Percentiles rank a stretch among this genome's conserved stretches.
phyloP scores from a whole-genome alignment of 2,888 invertebrate species.

The Aphodius granarius region DNA sequence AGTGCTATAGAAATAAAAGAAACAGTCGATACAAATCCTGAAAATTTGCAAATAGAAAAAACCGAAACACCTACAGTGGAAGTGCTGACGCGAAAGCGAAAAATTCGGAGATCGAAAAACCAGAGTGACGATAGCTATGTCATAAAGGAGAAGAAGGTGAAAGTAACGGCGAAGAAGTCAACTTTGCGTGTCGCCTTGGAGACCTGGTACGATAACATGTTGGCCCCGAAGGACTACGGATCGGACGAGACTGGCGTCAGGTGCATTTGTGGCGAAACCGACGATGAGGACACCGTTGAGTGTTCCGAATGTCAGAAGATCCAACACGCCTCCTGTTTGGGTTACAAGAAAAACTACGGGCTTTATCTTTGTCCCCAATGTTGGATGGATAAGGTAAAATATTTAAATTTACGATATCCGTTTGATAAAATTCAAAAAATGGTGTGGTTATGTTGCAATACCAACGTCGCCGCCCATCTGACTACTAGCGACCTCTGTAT shows the following conservation, averaged over 20 bases:
- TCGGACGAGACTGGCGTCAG: slow-evolving; percentile 35
- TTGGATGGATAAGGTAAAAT: slow-evolving; percentile 54
- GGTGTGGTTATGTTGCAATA: no score
- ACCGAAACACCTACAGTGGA: slow-evolving; percentile 22
- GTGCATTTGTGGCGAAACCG: slow-evolving; percentile 54
- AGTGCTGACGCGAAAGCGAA: slow-evolving; percentile 29
- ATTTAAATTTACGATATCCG: background rate
- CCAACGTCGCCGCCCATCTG: no score
- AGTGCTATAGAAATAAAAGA: no score
- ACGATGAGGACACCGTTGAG: slow-evolving; percentile 42
- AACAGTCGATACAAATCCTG: no score
- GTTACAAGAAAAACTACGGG: slow-evolving; percentile 48
- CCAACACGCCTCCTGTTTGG: slow-evolving; percentile 69
- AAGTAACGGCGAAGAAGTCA: slow-evolving; percentile 37
- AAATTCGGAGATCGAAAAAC: slow-evolving; percentile 3
- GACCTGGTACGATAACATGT: slow-evolving; percentile 44
- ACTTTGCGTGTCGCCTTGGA: slow-evolving; percentile 39
- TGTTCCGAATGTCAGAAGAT: slow-evolving; percentile 61
- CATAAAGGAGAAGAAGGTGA: slow-evolving; percentile 36
- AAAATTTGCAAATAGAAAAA: no score
- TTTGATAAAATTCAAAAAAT: no score
- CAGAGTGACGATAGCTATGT: background rate
- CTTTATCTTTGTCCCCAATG: slow-evolving; percentile 69
- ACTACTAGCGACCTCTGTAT: no score
- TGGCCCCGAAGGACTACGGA: slow-evolving; percentile 32